Evolutionary conservation across 2,888 invertebrate species (phyloP).

Genomic region (Bombylius major): DNA sequence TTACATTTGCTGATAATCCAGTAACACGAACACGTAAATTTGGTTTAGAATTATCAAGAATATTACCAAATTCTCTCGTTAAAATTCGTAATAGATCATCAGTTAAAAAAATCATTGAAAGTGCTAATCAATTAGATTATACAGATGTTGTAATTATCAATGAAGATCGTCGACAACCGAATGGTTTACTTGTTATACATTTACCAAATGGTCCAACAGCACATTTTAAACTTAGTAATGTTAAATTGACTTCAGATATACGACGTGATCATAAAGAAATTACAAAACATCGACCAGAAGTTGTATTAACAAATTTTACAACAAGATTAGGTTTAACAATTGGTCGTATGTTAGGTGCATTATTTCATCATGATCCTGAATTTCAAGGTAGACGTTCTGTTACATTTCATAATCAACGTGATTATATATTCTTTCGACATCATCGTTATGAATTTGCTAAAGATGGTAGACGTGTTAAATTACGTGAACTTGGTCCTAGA

Average conservation of each 20-base stretch:
- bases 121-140: constrained; percentile 63
- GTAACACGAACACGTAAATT: constrained; percentile 80
- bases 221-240: constrained; percentile 86
- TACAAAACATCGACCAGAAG: constrained; percentile 82
- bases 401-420: constrained; percentile 98
- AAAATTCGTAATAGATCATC: constrained; percentile 79
- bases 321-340: constrained; percentile 85
- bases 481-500: constrained; percentile 91
- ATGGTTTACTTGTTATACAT: constrained; percentile 85
- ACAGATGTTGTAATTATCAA: constrained; percentile 89
- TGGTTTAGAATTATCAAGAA: constrained; percentile 77
- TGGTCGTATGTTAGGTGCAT: constrained; percentile 81
- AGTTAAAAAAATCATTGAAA: constrained; percentile 84
- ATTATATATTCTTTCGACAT: constrained; percentile 97
- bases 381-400: constrained; percentile 86
- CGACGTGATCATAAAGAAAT: constrained; percentile 68
- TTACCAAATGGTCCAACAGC: constrained; percentile 95
- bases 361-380: constrained; percentile 93
- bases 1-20: constrained; percentile 90
- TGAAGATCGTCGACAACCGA: constrained; percentile 84
- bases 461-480: constrained; percentile 56
- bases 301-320: constrained; percentile 89
- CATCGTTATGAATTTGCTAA: constrained; percentile 90
- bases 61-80: constrained; percentile 85
- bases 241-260: constrained; percentile 78